These are phyloP conservation scores for Heliothis peltigera DNA, from an alignment of 2,888 invertebrate species.

Conservation along the genomic window DNA sequence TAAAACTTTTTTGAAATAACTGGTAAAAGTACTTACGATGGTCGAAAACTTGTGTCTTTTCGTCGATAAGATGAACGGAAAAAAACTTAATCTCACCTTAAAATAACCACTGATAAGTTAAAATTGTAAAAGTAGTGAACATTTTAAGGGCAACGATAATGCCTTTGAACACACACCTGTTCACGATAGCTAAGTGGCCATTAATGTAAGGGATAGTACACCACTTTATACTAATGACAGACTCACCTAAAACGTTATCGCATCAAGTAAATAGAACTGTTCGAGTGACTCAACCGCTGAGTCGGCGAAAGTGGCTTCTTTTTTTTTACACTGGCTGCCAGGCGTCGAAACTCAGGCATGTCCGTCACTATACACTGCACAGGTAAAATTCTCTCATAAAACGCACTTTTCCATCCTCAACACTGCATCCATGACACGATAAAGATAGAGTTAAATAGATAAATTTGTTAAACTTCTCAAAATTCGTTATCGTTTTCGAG, in stretches of 20 bases:
- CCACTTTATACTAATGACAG: conserved; percentile 75
- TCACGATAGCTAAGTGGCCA: conserved; percentile 65
- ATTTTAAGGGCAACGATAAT: conserved; percentile 52
- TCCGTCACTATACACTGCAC: conserved; percentile 80
- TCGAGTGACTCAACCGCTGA: conserved; percentile 74
- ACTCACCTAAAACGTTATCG: conserved; percentile 89
- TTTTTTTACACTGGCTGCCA: conserved; percentile 87
- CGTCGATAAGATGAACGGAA: conserved; percentile 11
- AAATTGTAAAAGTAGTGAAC: conserved; percentile 46
- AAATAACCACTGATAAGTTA: conserved; percentile 39
- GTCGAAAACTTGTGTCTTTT: conserved; percentile 2
- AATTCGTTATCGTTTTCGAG: conserved; percentile 71
- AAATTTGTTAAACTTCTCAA: conserved; percentile 45
- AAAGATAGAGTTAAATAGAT: conserved; percentile 43
- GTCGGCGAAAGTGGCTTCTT: conserved; percentile 81
- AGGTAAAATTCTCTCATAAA: conserved; percentile 68
- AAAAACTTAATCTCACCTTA: conserved; percentile 24
- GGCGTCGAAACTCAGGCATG: conserved; percentile 85
- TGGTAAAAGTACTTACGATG: conserved; percentile 21
- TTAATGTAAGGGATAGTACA: conserved; percentile 67
- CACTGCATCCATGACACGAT: conserved; percentile 79
- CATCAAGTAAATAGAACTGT: conserved; percentile 83
- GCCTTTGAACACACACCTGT: conserved; percentile 64
- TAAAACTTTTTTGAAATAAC: not conserved
- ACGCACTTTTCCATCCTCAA: conserved; percentile 79